Conservation (phyloP, 2,888 invertebrate species). For the Protonemura montana region DNA sequence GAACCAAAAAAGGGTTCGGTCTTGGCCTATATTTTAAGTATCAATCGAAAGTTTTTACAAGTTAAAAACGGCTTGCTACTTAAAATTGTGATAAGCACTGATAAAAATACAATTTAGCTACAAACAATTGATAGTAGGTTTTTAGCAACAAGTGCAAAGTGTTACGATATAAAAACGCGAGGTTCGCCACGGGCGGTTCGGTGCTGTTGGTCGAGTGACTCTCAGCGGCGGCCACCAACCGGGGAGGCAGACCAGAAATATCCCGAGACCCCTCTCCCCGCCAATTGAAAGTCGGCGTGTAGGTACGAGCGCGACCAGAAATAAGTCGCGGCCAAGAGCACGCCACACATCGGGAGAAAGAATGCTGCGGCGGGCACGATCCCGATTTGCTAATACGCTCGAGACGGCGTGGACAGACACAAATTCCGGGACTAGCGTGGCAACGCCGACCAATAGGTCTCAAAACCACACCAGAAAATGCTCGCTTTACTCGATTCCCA, state of each 20-base stretch:
- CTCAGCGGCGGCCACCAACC: constrained; percentile 27
- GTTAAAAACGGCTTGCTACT: too few species aligned
- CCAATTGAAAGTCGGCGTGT: constrained; percentile 14
- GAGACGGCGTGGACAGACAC: neutral
- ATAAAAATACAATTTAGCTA: too few species aligned
- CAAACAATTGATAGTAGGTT: too few species aligned
- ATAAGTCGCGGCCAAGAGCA: constrained; percentile 42
- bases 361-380: neutral
- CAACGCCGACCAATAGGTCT: too few species aligned
- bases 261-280: constrained; percentile 45
- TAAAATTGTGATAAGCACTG: too few species aligned
- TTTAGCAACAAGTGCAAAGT: neutral
- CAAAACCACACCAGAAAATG: too few species aligned
- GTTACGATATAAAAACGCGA: neutral
- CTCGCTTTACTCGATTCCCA: too few species aligned
- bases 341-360: constrained; percentile 16
- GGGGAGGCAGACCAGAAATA: constrained; percentile 49
- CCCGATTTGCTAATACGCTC: neutral
- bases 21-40: too few species aligned
- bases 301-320: constrained; percentile 45
- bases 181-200: neutral
- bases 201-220: too few species aligned
- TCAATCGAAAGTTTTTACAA: too few species aligned
- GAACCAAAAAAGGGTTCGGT: too few species aligned
- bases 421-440: too few species aligned